Percentiles rank a stretch among this genome's conserved stretches.
These are phyloP conservation scores for Pectinophora gossypiella DNA, from an alignment of 1,140 invertebrate species.

Conservation along the genomic window DNA sequence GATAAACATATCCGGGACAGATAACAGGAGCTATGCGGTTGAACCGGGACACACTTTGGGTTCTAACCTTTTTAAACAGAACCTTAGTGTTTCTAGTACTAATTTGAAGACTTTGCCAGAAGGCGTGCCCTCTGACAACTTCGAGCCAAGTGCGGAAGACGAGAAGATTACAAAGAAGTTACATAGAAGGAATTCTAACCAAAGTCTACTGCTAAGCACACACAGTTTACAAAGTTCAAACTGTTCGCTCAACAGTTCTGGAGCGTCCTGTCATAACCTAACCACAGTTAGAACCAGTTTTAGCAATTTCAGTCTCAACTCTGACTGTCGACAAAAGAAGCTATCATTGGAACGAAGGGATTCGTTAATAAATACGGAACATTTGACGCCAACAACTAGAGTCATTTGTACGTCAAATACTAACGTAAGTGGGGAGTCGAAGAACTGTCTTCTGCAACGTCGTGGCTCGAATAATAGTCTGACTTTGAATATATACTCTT, in stretches of 20 bases:
- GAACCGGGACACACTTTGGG: conserved; percentile 52
- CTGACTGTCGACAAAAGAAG: conserved; percentile 68
- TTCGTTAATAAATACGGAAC: conserved; percentile 80
- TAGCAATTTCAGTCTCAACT: conserved; percentile 70
- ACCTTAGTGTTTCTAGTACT: conserved; percentile 76
- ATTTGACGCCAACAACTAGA: conserved; percentile 52
- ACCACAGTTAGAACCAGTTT: conserved; percentile 63
- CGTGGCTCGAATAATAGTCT: conserved; percentile 92
- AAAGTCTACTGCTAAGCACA: conserved; percentile 86
- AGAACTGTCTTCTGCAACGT: conserved; percentile 86
- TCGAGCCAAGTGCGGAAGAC: conserved; percentile 66
- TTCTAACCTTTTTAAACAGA: conserved; percentile 71
- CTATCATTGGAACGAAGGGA: conserved; percentile 86
- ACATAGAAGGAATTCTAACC: conserved; percentile 90
- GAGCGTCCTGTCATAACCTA: conserved; percentile 65
- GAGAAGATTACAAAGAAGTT: conserved; percentile 63
- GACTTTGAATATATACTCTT: conserved; percentile 78
- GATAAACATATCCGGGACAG: conserved; percentile 45
- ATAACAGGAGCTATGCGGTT: conserved; percentile 31
- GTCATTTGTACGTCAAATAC: conserved; percentile 60
- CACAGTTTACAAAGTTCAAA: conserved; percentile 69
- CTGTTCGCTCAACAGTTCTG: conserved; percentile 65
- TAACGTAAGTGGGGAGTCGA: conserved; percentile 52
- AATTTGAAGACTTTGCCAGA: conserved; percentile 81
- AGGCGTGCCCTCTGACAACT: conserved; percentile 80